Evolutionary conservation across 2,113 vertebrate species (phyloP), one percentile per base, ranked within the genome.

Genomic region (Neoarius graeffei): DNA sequence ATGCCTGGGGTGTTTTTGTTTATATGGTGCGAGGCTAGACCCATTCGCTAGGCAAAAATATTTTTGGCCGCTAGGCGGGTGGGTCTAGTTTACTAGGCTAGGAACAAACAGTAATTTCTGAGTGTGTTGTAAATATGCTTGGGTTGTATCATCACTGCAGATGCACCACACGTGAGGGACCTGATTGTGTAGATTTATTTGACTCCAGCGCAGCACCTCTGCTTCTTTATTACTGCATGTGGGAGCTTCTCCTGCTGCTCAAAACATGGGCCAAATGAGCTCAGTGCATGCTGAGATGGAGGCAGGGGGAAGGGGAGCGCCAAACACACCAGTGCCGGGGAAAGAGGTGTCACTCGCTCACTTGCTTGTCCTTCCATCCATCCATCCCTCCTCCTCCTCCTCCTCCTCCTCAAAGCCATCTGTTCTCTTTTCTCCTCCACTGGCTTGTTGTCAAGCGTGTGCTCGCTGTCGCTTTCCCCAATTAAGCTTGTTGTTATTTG

Each of bases 151-250:
- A n/a, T 85, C 67, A 59, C 54, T 74, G 19, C 67, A 74, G 67
- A 69, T 25, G 52, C 83, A 57, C 66, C n/a, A 35, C 1, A 10
- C 52, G 15, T 74, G 74, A 66, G 54, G 54, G 20, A 19, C 81
- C 85, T 77, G 80, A 64, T 85, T 27, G 64, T 66, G 67, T 77
- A 83, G 86, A 83, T 90, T 88, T 86, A 90, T 88, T 88, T 86
- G 82, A 64, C 79, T 74, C 56, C 67, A 48, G 54, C 4, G 5
- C 42, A 17, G 54, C 35, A 73, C 83, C 85, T 69, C 64, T 64
- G 80, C 77, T 66, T 67, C 54, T 76, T 84, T 87, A 84, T 89
- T 74, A 87, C 88, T 85, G 25, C 67, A 76, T 42, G 62, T 69
- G 50, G 27, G 77, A 86, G 0, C 62, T 30, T 50, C 30, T 50